Base-by-base conservation (phyloP, 2,888 invertebrate genomes). In the Platynereis dumerilii region DNA sequence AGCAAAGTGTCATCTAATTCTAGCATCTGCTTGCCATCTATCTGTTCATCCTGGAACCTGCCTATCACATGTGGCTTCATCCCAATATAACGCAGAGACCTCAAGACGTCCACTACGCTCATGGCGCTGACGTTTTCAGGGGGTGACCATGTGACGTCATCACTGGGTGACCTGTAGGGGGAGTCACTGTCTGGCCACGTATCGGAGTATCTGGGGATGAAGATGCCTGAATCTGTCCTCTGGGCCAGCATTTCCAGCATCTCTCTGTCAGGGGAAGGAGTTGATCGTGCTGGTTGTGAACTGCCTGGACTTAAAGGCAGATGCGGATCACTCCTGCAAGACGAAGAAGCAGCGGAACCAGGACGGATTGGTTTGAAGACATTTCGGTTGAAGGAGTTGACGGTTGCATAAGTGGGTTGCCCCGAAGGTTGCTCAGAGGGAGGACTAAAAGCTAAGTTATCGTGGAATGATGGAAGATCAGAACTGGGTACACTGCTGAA, bases 51-150 rank as follows among this genome's bases (percentile, higher is more conserved):
- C 15, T 76, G 69, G 63, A 82, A 78, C 17, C 78, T 70, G 56
- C 74, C 72, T 44, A 80, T 79, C 22, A 78, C 77, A 15, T 77
- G 63, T 66, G 79, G 79, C 65, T 79, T 78, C 78, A 82, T 78
- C 2, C 81, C 81, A 22, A 82, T 82, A 62, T 78, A 80, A 0
- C 79, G 71, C 26, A 82, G 69, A 12, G 77, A 78, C 56, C 74
- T 76, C 7, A 76, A 77, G 22, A 81, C 77, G 52, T 82, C 80
- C 42, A 74, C 74, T 1, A 80, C 80, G 20, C 75, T 75, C 7
- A 81, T 65, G 2, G 67, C 67, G 1, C 70, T 66, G 15, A 80
- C 67, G 58, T 78, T 69, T 45, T 73, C 74, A 2, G 81, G 80
- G 2, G 81, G 81, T 15, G 69, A 53, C 78, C 78, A 81, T n/a